phyloP scores from a whole-genome alignment of 2,797 vertebrate species.

The Pangasius macronema region DNA sequence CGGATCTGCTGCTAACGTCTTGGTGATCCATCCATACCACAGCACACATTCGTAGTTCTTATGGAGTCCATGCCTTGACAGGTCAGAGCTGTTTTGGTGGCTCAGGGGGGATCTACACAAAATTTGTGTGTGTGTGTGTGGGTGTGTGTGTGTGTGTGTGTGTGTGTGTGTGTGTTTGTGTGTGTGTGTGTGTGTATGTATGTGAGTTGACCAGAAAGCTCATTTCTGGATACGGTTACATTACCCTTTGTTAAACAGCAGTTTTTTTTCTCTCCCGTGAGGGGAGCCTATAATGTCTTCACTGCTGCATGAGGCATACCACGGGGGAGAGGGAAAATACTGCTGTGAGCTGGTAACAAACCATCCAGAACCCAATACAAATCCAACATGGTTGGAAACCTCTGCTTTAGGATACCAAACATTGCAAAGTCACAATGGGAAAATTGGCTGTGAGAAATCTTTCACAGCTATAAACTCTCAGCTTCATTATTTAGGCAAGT shows the following conservation, averaged over 20 bases:
- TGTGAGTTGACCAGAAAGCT: background rate
- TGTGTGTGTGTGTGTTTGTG: background rate
- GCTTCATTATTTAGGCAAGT: background rate
- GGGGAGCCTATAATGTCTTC: background rate
- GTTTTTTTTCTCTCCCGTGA: background rate
- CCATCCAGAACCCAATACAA: background rate
- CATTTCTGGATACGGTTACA: background rate
- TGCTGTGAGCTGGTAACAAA: background rate
- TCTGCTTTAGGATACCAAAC: background rate
- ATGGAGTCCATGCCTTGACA: no score
- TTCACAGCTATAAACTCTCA: background rate
- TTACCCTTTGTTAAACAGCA: background rate
- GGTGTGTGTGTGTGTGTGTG: no score
- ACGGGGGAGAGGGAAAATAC: background rate
- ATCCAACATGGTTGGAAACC: background rate
- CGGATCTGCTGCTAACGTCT: no score
- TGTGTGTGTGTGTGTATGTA: background rate
- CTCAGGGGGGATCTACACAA: no score
- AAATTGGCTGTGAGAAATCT: background rate
- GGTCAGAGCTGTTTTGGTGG: no score
- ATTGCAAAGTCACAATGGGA: background rate
- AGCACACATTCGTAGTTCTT: no score
- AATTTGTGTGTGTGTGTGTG: background rate
- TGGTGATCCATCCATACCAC: no score
- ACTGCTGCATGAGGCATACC: background rate